These are phyloP conservation scores for Pectinophora gossypiella DNA, from an alignment of 1,140 invertebrate genomes.

Conservation along the genomic window DNA sequence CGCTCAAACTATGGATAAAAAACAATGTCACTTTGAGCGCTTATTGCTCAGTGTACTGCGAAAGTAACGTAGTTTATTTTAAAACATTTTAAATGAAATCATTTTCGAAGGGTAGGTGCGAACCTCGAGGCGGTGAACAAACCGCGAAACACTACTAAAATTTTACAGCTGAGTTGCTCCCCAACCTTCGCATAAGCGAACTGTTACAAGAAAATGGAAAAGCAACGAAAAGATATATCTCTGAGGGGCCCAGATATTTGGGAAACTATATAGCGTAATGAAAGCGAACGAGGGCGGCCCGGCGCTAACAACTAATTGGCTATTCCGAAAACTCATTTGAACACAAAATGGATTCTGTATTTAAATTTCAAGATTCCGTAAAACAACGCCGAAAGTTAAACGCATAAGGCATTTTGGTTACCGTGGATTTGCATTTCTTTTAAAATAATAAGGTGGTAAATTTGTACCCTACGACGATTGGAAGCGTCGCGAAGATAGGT, in stretches of 20 bases:
- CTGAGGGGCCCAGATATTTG: slow-evolving; percentile 65
- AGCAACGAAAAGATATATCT: slow-evolving; percentile 63
- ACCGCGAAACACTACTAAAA: slow-evolving; percentile 53
- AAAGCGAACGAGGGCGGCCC: slow-evolving; percentile 69
- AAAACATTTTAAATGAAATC: too few relatives aligned
- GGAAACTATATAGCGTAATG: slow-evolving; percentile 73
- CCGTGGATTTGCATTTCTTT: slow-evolving; percentile 29
- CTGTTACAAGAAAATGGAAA: slow-evolving; percentile 60
- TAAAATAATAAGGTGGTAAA: neutral
- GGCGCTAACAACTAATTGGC: slow-evolving; percentile 74
- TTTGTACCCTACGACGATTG: too few relatives aligned
- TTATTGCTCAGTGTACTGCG: too few relatives aligned
- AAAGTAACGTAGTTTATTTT: too few relatives aligned
- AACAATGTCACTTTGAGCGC: too few relatives aligned
- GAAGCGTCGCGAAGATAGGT: too few relatives aligned
- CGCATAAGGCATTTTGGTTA: slow-evolving; percentile 55
- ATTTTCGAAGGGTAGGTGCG: neutral
- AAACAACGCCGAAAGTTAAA: slow-evolving; percentile 67
- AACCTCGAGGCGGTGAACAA: slow-evolving; percentile 22
- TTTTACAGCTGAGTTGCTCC: slow-evolving; percentile 54
- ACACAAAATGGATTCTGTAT: slow-evolving; percentile 74
- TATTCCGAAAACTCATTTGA: slow-evolving; percentile 75
- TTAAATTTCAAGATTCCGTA: slow-evolving; percentile 72
- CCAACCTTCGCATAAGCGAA: slow-evolving; percentile 7
- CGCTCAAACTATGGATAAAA: too few relatives aligned